Percentiles rank a stretch among this genome's conserved stretches.
These are phyloP conservation scores for Penaeus indicus DNA, from an alignment of 1,140 invertebrate species.

Conservation along the genomic window DNA sequence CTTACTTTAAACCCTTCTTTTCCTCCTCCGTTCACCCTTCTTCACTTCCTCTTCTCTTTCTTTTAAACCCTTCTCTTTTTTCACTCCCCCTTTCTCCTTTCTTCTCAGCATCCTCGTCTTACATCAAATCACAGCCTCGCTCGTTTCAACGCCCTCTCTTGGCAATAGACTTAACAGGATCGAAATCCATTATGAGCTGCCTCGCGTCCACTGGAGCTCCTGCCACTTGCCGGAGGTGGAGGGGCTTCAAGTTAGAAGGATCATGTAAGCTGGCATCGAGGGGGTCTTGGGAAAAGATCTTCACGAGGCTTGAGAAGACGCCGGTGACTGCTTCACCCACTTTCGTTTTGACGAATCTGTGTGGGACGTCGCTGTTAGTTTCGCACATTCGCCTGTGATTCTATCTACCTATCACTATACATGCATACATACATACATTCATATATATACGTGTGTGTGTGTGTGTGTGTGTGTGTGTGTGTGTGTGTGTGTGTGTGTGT, in stretches of 20 bases:
- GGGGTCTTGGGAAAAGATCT: slow-evolving; percentile 29
- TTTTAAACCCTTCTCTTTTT: not conserved
- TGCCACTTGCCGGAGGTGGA: no score
- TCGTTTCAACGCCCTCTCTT: no score
- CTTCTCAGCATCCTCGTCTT: not conserved
- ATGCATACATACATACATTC: no score
- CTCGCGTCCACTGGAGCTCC: no score
- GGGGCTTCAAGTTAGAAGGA: no score
- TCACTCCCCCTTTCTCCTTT: not conserved
- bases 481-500: no score
- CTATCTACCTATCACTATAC: no score
- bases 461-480: not conserved
- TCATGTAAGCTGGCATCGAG: not conserved
- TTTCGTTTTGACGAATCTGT: slow-evolving; percentile 70
- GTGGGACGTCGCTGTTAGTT: slow-evolving; percentile 63
- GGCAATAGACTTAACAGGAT: no score
- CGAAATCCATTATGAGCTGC: no score
- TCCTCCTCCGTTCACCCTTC: not conserved
- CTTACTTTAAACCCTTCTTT: not conserved
- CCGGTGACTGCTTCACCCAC: slow-evolving; percentile 68
- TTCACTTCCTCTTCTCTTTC: not conserved
- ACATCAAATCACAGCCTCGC: not conserved
- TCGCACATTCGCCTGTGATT: slow-evolving; percentile 47
- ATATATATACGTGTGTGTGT: no score
- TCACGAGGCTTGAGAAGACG: slow-evolving; percentile 69